phyloP scores from a whole-genome alignment of 1,140 invertebrate genomes.

The Pogonus chalceus region DNA sequence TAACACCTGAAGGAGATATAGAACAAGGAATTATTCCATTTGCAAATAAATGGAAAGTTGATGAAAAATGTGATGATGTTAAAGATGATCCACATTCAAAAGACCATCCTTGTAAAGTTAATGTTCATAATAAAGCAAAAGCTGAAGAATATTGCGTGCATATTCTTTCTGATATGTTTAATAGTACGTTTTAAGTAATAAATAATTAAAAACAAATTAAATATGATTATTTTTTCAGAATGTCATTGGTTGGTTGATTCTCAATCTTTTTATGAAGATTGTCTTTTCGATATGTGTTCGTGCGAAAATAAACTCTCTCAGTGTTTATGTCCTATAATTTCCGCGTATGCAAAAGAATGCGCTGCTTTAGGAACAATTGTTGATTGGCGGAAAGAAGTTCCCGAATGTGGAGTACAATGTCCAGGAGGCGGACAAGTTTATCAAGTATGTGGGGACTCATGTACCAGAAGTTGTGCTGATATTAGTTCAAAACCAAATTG shows the following conservation, averaged over 20 bases:
- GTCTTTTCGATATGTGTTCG: slow-evolving; percentile 78
- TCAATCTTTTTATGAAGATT: slow-evolving; percentile 65
- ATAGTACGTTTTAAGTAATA: slow-evolving; percentile 45
- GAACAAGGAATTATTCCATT: slow-evolving; percentile 66
- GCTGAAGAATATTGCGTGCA: slow-evolving; percentile 61
- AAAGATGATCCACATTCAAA: slow-evolving; percentile 34
- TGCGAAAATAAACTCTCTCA: slow-evolving; percentile 50
- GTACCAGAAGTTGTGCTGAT: slow-evolving; percentile 59
- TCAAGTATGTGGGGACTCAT: slow-evolving; percentile 67
- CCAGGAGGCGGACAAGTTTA: slow-evolving; percentile 64
- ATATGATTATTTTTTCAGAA: slow-evolving; percentile 36
- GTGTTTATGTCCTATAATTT: slow-evolving; percentile 72
- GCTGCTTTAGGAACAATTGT: slow-evolving; percentile 56
- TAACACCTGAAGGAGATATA: slow-evolving; percentile 73
- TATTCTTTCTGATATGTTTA: slow-evolving; percentile 59
- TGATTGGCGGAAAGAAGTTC: slow-evolving; percentile 64
- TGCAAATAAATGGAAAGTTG: slow-evolving; percentile 81
- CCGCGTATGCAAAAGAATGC: slow-evolving; percentile 72
- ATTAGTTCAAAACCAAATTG: slow-evolving; percentile 43
- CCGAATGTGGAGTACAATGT: slow-evolving; percentile 71
- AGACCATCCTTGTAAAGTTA: slow-evolving; percentile 58
- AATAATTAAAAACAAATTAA: not conserved
- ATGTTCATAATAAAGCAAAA: slow-evolving; percentile 53
- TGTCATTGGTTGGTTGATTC: slow-evolving; percentile 74
- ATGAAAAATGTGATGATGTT: slow-evolving; percentile 55